Base-by-base conservation (phyloP, 2,888 invertebrate genomes). In the Drosophila tripunctata region DNA sequence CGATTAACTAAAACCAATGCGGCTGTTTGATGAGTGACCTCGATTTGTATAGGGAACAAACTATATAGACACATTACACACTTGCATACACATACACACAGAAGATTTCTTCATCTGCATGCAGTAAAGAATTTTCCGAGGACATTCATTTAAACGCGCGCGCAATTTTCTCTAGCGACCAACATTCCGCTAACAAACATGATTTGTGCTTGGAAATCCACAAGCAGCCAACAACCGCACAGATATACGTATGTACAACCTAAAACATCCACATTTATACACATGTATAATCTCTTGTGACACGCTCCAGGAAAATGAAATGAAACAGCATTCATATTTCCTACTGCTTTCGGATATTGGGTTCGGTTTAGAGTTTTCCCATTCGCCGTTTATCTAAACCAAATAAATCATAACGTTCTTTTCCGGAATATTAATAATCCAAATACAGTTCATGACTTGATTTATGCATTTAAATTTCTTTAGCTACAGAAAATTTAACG, bases 341-440 rank as follows among this genome's bases (percentile, higher is more conserved):
- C 33, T n/a, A 33, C 19, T 15, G 15, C 27, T 36, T 35, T 35
- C 15, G 19, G 5, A 19, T 30, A 27, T 36, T 14, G 54, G 21
- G 8, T 14, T 21, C 12, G 43, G 35, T 17, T 30, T 12, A 24
- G 55, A 38, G 24, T 48, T 54, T 55, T 47, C 41, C 33, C 38
- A 33, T 56, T 69, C 57, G 40, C 44, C 82, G 50, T 62, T 72
- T 67, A 44, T 56, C 55, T 79, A 68, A 67, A 70, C 45, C 77
- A 60, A 60, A 83, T 80, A 80, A 80, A 80, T 80, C 80, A 83
- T 63, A 50, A 58, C 65, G 64, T 67, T 67, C 55, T 65, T 78
- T 62, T 62, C 31, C 15, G 58, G 57, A 80, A 77, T 83, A 78
- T 83, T 77, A 80, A 83, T 78, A 80, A 83, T 83, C 72, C 40